Percentiles rank a stretch among this genome's conserved stretches.
phyloP scores from a whole-genome alignment of 1,140 invertebrate genomes.

The Campodea augens region DNA sequence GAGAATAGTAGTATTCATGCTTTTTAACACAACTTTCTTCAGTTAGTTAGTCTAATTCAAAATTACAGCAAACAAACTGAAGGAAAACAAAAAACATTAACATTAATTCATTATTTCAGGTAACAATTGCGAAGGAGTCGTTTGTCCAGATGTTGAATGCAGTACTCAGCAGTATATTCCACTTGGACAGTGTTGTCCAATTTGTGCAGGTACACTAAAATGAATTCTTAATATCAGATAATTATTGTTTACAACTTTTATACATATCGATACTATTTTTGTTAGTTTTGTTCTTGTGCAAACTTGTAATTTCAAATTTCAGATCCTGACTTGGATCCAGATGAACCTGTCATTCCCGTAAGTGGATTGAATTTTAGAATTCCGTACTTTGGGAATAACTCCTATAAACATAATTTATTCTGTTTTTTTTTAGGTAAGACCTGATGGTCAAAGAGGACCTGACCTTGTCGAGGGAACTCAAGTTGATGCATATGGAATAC shows the following conservation, averaged over 20 bases:
- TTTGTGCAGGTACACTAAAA: constrained; percentile 22
- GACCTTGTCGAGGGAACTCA: constrained; percentile 6
- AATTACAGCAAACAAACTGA: not conserved
- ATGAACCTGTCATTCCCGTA: not conserved
- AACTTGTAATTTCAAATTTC: not conserved
- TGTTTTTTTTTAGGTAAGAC: constrained; percentile 2
- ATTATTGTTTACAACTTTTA: not conserved
- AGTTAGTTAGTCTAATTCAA: not conserved
- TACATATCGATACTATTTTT: not conserved
- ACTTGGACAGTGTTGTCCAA: constrained; percentile 31
- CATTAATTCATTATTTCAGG: constrained; percentile 13
- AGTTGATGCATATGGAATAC: constrained; percentile 8
- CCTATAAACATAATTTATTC: too few species aligned
- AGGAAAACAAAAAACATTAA: not conserved
- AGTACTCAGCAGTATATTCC: constrained; percentile 27
- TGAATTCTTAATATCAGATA: not conserved
- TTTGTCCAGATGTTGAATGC: constrained; percentile 26
- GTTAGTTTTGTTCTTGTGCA: not conserved
- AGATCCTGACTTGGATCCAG: not conserved
- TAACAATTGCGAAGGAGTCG: constrained; percentile 23
- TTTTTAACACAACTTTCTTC: not conserved
- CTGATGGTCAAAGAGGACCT: not conserved
- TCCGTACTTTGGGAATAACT: not conserved
- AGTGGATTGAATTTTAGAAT: constrained; percentile 6
- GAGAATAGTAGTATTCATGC: not conserved